Percentiles rank a stretch among this genome's conserved stretches.
Evolutionary conservation across 1,140 invertebrate species (phyloP).

Genomic region (Aphelenchoides fujianensis): DNA sequence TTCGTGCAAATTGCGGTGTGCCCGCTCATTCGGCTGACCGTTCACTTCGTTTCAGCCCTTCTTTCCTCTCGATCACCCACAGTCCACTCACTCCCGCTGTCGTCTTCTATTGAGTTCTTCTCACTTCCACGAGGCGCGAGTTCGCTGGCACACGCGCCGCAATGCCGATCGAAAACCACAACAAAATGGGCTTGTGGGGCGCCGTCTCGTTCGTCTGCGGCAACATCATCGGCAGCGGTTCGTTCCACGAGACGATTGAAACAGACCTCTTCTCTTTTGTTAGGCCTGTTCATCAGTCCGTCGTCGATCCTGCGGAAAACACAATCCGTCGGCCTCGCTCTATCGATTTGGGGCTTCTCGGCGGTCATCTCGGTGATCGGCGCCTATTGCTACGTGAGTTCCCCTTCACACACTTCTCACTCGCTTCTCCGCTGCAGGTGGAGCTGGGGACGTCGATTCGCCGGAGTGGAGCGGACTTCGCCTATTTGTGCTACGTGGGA

Average conservation of each 20-base stretch:
- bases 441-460: constrained; percentile 50
- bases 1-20: no score
- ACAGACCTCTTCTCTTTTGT: not conserved
- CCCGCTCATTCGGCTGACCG: no score
- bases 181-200: constrained; percentile 22
- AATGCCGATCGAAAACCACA: not conserved
- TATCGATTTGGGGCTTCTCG: constrained; percentile 44
- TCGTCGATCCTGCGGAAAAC: constrained; percentile 32
- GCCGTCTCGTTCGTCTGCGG: constrained; percentile 14
- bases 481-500: constrained; percentile 30
- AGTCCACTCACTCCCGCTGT: no score
- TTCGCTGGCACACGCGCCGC: constrained; percentile 1
- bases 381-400: constrained; percentile 69
- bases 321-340: constrained; percentile 41
- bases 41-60: no score
- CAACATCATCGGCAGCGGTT: constrained; percentile 24
- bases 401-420: no score
- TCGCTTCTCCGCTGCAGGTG: constrained; percentile 34
- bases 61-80: no score
- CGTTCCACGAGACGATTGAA: no score
- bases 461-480: constrained; percentile 51
- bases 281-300: constrained; percentile 26
- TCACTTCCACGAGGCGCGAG: no score
- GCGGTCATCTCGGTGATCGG: constrained; percentile 48
- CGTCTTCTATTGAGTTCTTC: no score